phyloP scores from a whole-genome alignment of 1,140 invertebrate genomes.

The Drosophila watanabei region DNA sequence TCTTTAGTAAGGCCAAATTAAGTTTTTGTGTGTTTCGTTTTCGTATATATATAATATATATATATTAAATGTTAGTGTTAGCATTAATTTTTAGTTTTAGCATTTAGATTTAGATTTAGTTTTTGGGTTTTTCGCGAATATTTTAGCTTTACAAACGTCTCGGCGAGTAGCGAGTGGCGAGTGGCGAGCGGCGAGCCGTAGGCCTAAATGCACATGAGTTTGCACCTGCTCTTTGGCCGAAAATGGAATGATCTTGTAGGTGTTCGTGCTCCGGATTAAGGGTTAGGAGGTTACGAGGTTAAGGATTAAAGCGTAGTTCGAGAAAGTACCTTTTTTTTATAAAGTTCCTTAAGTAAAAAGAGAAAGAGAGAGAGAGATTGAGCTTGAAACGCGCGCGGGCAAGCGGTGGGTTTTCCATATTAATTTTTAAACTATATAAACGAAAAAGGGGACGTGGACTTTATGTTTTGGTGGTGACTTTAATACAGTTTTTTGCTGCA shows the following conservation, averaged over 20 bases:
- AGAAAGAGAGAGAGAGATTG: conserved; percentile 5
- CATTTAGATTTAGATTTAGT: conserved; percentile 47
- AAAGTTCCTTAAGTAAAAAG: conserved; percentile 50
- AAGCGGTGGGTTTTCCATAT: conserved; percentile 79
- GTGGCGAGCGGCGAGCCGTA: conserved; percentile 61
- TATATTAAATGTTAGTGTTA: conserved; percentile 60
- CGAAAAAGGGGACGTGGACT: conserved; percentile 20
- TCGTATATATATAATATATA: conserved; percentile 25
- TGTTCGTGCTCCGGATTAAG: conserved; percentile 39
- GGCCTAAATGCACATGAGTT: conserved; percentile 71
- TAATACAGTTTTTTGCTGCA: conserved; percentile 74
- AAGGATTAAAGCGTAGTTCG: conserved; percentile 38
- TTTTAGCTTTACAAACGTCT: conserved; percentile 41
- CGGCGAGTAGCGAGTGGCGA: conserved; percentile 25
- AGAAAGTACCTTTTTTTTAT: conserved; percentile 15
- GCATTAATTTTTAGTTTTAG: conserved; percentile 47
- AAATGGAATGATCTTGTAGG: conserved; percentile 83
- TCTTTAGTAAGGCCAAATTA: conserved; percentile 83
- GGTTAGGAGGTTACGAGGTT: conserved; percentile 29
- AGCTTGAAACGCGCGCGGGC: conserved; percentile 71
- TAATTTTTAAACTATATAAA: conserved; percentile 45
- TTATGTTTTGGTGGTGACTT: conserved; percentile 44
- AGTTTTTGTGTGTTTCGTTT: conserved; percentile 58
- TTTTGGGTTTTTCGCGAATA: conserved; percentile 30
- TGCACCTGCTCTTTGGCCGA: conserved; percentile 70